Base-by-base conservation (phyloP, 2,797 vertebrate species). In the Halcyon chelicuti region DNA sequence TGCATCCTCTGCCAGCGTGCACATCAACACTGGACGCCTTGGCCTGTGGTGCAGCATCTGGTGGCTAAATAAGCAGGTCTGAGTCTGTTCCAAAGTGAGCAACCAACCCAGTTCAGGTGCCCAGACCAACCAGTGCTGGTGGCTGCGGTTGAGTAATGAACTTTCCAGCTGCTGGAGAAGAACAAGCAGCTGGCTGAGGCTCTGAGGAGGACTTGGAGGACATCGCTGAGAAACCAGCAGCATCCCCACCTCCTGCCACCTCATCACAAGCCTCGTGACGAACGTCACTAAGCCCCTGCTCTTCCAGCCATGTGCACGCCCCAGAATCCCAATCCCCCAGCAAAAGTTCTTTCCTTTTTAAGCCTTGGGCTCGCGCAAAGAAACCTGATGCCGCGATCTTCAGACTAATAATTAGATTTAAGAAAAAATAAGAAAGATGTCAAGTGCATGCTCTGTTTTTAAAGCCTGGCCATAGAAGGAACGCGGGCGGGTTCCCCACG, bases 401-500 rank as follows among this genome's bases (percentile, higher is more conserved):
- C 39, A 67, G 54, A 28, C 18, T 42, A 51, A 54, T 42, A 51
- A 54, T 40, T 16, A 44, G 33, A 37, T 49, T 20, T 18, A 5
- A 10, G 5, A 37, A 37, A 22, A 6, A 58, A 58, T 7, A 60
- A 31, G 25, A 29, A 39, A 49, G 29, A 46, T 1, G 2, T 22
- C 55, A 51, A 57, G 55, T 9, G 5, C 33, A 26, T 0, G 33
- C n/a, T 71, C n/a, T 51, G 74, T 10, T 60, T 74, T 16, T 39
- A 55, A 84, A 54, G 35, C 46, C 51, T 25, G 44, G 26, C 16
- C 23, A 12, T 1, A 58, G 67, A 68, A 9, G 67, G 55, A 33
- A 44, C 0, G 3, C 0, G 5, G 39, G 2, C 1, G 0, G n/a
- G n/a, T 29, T 28, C 55, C 60, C 62, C 28, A 22, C 1, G 4